Conservation (phyloP, 2,888 invertebrate species). For the Hemicrepidius hirtus region DNA sequence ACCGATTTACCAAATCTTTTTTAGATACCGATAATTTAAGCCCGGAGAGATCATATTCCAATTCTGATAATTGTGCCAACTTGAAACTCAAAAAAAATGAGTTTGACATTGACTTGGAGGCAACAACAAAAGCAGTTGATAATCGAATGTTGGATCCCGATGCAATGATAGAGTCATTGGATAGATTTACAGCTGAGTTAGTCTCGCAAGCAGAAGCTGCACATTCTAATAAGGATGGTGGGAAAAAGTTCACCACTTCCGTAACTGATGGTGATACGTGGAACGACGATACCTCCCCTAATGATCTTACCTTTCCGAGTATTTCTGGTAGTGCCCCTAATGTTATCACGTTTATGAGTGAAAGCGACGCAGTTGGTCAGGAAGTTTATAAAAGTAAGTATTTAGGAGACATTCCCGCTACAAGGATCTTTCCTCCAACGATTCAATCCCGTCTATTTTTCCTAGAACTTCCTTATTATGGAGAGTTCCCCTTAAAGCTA, state of each 20-base stretch:
- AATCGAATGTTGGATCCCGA: slow-evolving; percentile 76
- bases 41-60: slow-evolving; percentile 43
- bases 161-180: slow-evolving; percentile 80
- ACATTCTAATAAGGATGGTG: slow-evolving; percentile 72
- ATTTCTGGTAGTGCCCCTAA: slow-evolving; percentile 85
- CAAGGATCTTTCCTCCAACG: no score
- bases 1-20: background rate
- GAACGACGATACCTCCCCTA: slow-evolving; percentile 87
- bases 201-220: slow-evolving; percentile 78
- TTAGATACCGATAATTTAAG: slow-evolving; percentile 19
- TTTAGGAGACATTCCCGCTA: no score
- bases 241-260: slow-evolving; percentile 56
- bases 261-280: slow-evolving; percentile 79
- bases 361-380: slow-evolving; percentile 70
- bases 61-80: slow-evolving; percentile 53
- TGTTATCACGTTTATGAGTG: slow-evolving; percentile 81
- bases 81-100: slow-evolving; percentile 39
- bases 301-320: slow-evolving; percentile 88
- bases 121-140: slow-evolving; percentile 57
- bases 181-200: slow-evolving; percentile 78
- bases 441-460: no score
- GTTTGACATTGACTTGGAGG: slow-evolving; percentile 63
- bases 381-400: background rate
- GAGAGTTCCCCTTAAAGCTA: no score
- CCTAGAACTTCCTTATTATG: no score